Evolutionary conservation across 2,888 invertebrate genomes (phyloP).

Genomic region (Temnothorax rugatulus): DNA sequence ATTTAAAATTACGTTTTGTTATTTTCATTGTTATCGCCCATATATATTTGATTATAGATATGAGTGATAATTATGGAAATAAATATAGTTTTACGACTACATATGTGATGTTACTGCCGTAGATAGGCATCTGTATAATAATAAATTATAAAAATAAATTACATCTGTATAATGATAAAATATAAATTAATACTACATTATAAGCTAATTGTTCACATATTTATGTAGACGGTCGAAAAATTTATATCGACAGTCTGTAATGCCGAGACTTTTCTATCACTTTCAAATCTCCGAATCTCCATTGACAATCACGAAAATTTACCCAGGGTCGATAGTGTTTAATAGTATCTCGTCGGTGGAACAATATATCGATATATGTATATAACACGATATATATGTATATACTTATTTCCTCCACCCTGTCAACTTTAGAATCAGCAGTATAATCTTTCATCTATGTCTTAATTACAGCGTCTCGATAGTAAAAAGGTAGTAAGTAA

Average conservation of each 20-base stretch:
- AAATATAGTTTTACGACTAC: background rate
- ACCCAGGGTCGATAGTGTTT: background rate
- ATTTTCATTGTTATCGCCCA: background rate
- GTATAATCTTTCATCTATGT: conserved; percentile 72
- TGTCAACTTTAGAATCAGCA: conserved; percentile 72
- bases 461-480: conserved; percentile 63
- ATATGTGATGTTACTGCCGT: background rate
- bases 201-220: background rate
- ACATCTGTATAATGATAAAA: background rate
- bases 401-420: conserved; percentile 12
- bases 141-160: conserved; percentile 12
- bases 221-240: too few relatives aligned
- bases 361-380: background rate
- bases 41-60: background rate
- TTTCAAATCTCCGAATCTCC: background rate
- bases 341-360: background rate
- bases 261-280: background rate
- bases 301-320: background rate
- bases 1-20: background rate
- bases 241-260: background rate
- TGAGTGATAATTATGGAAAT: background rate
- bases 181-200: conserved; percentile 6
- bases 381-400: background rate
- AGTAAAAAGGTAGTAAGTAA: conserved; percentile 68
- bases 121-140: background rate